Percentiles rank a stretch among this genome's conserved stretches.
phyloP scores from a whole-genome alignment of 2,113 vertebrate species.

The Carassius auratus region DNA sequence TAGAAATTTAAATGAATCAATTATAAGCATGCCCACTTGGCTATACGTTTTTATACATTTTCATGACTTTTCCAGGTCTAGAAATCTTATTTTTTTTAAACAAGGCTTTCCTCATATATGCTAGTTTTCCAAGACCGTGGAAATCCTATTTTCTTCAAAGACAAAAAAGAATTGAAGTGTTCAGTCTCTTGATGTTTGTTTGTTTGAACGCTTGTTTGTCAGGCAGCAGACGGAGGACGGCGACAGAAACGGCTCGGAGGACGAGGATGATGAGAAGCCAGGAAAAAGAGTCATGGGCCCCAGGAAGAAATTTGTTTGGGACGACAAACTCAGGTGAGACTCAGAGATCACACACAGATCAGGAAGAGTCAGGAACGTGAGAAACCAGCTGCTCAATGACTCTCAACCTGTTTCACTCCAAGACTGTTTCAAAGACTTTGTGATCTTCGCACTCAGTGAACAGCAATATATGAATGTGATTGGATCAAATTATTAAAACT shows the following conservation, averaged over 20 bases:
- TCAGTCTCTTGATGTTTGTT: neutral
- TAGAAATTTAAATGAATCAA: no score
- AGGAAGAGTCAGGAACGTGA: neutral
- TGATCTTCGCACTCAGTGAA: neutral
- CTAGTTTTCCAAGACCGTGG: neutral
- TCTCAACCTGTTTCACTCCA: no score
- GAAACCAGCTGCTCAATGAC: neutral
- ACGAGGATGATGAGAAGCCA: constrained; percentile 96
- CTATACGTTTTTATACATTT: no score
- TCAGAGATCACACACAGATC: neutral
- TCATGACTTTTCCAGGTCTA: no score
- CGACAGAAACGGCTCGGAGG: constrained; percentile 93
- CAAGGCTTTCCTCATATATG: neutral
- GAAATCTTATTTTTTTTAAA: neutral
- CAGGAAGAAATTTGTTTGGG: constrained; percentile 97
- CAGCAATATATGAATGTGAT: no score
- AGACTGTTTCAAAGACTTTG: neutral
- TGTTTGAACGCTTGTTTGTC: constrained; percentile 19
- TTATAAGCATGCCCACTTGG: no score
- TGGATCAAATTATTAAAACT: no score
- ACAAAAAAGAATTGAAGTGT: no score
- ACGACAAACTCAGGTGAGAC: constrained; percentile 90
- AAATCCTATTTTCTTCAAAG: neutral
- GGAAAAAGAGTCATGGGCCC: constrained; percentile 95
- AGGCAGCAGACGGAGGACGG: constrained; percentile 92